These are phyloP conservation scores for Agriotes lineatus DNA, from an alignment of 2,888 invertebrate genomes.

Conservation along the genomic window DNA sequence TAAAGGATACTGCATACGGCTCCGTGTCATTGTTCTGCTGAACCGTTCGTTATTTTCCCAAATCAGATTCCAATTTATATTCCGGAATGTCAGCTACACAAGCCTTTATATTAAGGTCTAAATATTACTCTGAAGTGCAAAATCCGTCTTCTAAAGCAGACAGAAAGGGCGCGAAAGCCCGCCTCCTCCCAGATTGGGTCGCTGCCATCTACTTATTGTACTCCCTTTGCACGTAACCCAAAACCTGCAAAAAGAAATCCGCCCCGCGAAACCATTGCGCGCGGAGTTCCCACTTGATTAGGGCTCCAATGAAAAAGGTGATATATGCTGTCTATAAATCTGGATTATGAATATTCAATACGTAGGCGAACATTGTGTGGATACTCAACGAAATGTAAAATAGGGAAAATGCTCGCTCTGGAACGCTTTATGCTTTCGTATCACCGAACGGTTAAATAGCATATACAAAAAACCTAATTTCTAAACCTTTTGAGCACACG, in stretches of 20 bases:
- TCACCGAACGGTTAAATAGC: too few relatives aligned
- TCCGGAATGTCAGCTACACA: constrained; percentile 27
- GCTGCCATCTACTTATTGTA: constrained; percentile 18
- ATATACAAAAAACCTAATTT: too few relatives aligned
- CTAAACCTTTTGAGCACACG: too few relatives aligned
- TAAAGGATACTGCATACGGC: constrained; percentile 22
- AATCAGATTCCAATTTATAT: constrained; percentile 34
- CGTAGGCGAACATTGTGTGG: not conserved
- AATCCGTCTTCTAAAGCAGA: constrained; percentile 23
- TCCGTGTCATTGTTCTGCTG: constrained; percentile 21
- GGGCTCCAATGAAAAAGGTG: not conserved
- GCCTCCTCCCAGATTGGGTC: constrained; percentile 13
- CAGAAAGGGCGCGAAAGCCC: constrained; percentile 3
- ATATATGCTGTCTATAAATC: not conserved
- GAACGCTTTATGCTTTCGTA: not conserved
- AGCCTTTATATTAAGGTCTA: constrained; percentile 23
- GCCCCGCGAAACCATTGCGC: not conserved
- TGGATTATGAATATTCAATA: not conserved
- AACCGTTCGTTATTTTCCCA: constrained; percentile 12
- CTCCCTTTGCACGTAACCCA: constrained; percentile 9
- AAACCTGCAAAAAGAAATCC: not conserved
- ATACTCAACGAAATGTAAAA: not conserved
- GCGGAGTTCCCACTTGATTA: not conserved
- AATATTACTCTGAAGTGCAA: constrained; percentile 23
- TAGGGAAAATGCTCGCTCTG: not conserved